phyloP scores from a whole-genome alignment of 2,888 invertebrate genomes.

The Acronicta aceris region DNA sequence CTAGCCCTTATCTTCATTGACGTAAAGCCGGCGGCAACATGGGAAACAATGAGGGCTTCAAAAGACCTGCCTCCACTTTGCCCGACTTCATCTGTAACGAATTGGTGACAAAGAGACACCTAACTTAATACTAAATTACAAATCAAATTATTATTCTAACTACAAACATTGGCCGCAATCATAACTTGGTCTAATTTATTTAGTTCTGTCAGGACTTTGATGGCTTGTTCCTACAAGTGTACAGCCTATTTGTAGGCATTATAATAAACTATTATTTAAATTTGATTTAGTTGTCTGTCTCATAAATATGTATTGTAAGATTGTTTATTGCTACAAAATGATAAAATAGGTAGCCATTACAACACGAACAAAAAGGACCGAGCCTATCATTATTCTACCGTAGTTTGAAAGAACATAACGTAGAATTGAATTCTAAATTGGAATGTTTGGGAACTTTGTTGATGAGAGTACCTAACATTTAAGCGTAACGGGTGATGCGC shows the following conservation, averaged over 20 bases:
- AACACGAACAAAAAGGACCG: constrained; percentile 5
- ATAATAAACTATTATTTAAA: constrained; percentile 16
- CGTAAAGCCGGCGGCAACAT: constrained; percentile 63
- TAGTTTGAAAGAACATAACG: constrained; percentile 34
- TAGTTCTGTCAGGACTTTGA: constrained; percentile 35
- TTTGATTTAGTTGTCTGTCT: constrained; percentile 14
- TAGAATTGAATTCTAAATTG: constrained; percentile 49
- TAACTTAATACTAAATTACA: constrained; percentile 57
- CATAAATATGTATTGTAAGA: constrained; percentile 18
- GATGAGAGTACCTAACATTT: constrained; percentile 44
- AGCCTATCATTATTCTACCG: constrained; percentile 11
- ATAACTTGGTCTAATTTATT: constrained; percentile 53
- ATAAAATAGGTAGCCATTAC: constrained; percentile 1
- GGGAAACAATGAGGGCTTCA: constrained; percentile 49
- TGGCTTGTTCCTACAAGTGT: constrained; percentile 17
- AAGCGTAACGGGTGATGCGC: constrained; percentile 44
- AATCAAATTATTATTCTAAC: constrained; percentile 58
- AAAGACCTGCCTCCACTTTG: constrained; percentile 57
- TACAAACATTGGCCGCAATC: constrained; percentile 54
- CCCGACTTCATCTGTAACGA: constrained; percentile 64
- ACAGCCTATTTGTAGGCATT: constrained; percentile 36
- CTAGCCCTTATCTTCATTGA: constrained; percentile 68
- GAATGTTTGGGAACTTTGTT: constrained; percentile 43
- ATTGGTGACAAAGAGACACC: constrained; percentile 60
- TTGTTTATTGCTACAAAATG: constrained; percentile 6